Evolutionary conservation across 2,113 vertebrate genomes (phyloP), one percentile per base, ranked within the genome.

Genomic region (Calypte anna): DNA sequence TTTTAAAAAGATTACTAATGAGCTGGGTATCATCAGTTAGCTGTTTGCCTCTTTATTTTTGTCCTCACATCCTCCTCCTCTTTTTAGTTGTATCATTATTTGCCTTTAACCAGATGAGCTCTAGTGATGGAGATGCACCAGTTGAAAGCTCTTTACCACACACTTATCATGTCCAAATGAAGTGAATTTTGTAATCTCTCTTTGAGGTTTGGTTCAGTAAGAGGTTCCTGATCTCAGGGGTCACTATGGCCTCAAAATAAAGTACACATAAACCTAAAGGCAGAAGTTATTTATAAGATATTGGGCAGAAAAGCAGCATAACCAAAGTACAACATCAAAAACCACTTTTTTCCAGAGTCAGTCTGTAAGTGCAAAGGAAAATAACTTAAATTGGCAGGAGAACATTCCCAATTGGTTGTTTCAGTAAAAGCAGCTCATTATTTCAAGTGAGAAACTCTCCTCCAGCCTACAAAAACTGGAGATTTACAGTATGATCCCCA

Each of bases 391-490:
- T 55, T 88, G 88, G 44, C 88, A 94, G 62, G 4, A 82, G 15
- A 12, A 64, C 10, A 23, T 79, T 91, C 33, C 70, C 90, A 76
- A 75, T 43, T 22, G 53, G 46, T 62, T 68, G 33, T 66, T 94
- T 81, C 73, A 84, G 55, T 48, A 63, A 93, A 90, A 91, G 38
- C 53, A 79, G 62, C 30, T 90, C 63, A 51, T 89, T 91, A 86
- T 48, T 73, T 82, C 48, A 85, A 68, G 38, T n/a, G n/a, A 93
- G 62, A 91, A 85, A 75, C 50, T 68, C 31, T 67, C 17, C 12
- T 33, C 11, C 44, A 75, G 8, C 57, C 48, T 59, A 72, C 54
- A 87, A 81, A 51, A 74, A 11, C 28, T 46, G 44, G 58, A 64
- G 33, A 67, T 91, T 95, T 75, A 72, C 48, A 51, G 33, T 33